Evolutionary conservation across 53 echinoderm and acorn worm species (phyloP).

Genomic region (Paelopatides confundens): DNA sequence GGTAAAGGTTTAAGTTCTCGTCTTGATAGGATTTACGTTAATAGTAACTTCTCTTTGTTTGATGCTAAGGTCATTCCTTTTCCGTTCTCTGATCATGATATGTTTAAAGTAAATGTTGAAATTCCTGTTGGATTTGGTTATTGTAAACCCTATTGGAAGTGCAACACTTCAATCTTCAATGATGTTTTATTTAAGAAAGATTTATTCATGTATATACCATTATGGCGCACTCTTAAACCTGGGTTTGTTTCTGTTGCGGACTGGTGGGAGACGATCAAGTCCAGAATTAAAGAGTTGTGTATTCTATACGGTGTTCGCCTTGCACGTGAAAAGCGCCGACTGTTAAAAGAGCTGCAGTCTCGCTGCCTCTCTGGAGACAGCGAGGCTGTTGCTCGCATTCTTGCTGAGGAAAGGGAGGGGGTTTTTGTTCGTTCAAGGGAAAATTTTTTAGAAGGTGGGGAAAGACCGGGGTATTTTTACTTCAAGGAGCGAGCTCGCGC

Average conservation of each 20-base stretch:
- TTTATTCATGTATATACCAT: background rate
- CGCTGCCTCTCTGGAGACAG: background rate
- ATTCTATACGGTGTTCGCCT: background rate
- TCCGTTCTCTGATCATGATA: background rate
- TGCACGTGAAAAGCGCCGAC: background rate
- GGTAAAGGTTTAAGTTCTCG: background rate
- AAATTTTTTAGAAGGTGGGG: slow-evolving; percentile 45
- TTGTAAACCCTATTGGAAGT: background rate
- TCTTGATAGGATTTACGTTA: background rate
- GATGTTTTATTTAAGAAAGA: background rate
- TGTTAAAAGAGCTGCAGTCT: background rate
- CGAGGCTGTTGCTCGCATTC: background rate
- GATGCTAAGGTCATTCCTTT: background rate
- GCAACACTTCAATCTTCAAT: background rate
- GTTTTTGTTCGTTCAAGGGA: slow-evolving; percentile 44
- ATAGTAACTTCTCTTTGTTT: background rate
- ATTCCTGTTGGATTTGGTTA: no score
- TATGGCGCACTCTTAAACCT: background rate
- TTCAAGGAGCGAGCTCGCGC: slow-evolving; percentile 2
- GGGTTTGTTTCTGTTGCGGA: background rate
- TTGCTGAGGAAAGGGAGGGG: slow-evolving; percentile 17
- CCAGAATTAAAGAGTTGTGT: background rate
- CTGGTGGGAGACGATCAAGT: slow-evolving; percentile 17
- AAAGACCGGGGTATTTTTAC: slow-evolving; percentile 37
- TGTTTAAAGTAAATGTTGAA: no score